Evolutionary conservation across 2,113 vertebrate genomes (phyloP), one percentile per base, ranked within the genome.

Genomic region (Nansenia antarctica): DNA sequence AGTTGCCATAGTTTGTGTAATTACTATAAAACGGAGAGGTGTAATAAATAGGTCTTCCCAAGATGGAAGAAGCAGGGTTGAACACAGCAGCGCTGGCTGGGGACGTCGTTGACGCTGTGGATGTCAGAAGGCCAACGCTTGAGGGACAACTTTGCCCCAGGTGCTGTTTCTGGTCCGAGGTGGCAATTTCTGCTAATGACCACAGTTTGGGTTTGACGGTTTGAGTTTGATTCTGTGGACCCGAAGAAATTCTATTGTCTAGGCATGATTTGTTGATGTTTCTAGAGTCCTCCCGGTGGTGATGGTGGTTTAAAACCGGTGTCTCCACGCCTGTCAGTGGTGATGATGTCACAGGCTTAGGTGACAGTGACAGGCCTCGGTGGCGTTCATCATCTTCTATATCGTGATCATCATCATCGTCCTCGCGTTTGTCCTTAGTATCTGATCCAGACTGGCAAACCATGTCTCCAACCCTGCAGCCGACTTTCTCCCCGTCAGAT

Each of bases 1-100:
- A 96, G 94, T 94, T 98, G 88, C 96, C 94, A 89, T 99, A 98
- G 95, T 97, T 98, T 88, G 96, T 94, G 84, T 98, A 98, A 91
- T 93, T 97, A 91, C 95, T 93, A 76, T 99, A 99, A 96, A 99
- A 99, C 86, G 97, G 96, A 72, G 97, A 93, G 1, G 97, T 95
- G 90, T 98, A 99, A 91, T 99, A 99, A 90, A 99, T 96, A 88
- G 95, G 96, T 80, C 97, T 95, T 85, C 95, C 97, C 62, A 99
- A 90, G 76, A 99, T 95, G 76, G 98, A 96, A 63, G 95, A 93
- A 69, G 96, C 88, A 3, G 95, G 84, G 84, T 97, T 98, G 73
- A 96, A 93, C 69, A 94, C 92, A 59, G 86, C 95, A 74, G 94
- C 85, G 42, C 91, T 93, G 62, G 95, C 85, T 61, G 93, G 93